Evolutionary conservation across 2,797 vertebrate species (phyloP), one percentile per base, ranked within the genome.

Genomic region (Diceros bicornis): DNA sequence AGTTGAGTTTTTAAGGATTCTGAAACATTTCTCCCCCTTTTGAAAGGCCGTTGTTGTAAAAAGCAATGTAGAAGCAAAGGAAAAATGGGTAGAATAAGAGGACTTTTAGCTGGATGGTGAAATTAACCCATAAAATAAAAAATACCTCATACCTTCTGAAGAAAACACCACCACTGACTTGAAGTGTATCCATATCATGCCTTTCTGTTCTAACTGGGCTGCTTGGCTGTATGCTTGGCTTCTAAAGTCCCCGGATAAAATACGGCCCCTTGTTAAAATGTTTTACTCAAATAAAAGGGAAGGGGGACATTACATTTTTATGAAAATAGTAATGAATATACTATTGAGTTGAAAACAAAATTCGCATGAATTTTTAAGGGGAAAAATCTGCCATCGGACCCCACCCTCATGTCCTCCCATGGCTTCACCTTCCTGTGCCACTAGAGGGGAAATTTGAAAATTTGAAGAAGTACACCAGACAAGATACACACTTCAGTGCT

Each of bases 1-100:
- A 57, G 6, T 89, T 96, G 66, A 89, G 25, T 72, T 79, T 88
- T 84, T 91, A 93, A 69, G 27, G 16, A 89, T 84, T 90, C 78
- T 27, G 27, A 94, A 84, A 91, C 29, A 84, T 85, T 71, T 88
- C 32, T 32, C 21, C 27, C 9, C n/a, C 13, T 32, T 79, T 93
- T 78, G 29, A 59, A 81, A 72, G 16, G 4, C 12, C 47, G 2
- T 82, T 92, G 17, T 61, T 96, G 78, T 75, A 29, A 77, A 93
- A 89, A 94, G 52, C 41, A 96, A 52, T 1, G 0, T 47, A 92
- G 57, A 87, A 84, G 13, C 75, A 93, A 88, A 85, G 7, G 32
- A 68, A 94, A 82, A 75, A 44, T 74, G 13, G 8, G 2, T 86
- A 66, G 16, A 34, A 6, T 75, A 71, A 89, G 14, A 79, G 37